phyloP scores from a whole-genome alignment of 2,113 vertebrate genomes.

The Vulpes lagopus region DNA sequence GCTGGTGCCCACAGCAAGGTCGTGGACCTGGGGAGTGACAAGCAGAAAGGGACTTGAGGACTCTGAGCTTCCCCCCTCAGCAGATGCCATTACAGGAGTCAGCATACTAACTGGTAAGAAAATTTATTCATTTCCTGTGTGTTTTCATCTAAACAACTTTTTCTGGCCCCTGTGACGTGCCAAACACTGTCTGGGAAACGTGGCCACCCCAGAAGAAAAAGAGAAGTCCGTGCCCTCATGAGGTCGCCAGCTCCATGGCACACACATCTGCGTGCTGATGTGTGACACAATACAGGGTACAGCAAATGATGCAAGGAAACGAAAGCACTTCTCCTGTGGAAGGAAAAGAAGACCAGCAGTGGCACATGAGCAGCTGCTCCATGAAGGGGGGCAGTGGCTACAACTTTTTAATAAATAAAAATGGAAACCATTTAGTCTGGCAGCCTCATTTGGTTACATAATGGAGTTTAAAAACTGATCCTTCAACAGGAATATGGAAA shows the following conservation, averaged over 20 bases:
- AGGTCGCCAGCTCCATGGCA: fast-evolving
- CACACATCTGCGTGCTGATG: background rate
- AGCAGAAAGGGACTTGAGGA: too few species aligned
- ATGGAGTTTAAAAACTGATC: background rate
- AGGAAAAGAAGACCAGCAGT: background rate
- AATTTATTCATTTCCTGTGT: background rate
- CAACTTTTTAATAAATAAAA: background rate
- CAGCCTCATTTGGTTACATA: background rate
- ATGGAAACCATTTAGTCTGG: fast-evolving
- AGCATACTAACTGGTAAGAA: background rate
- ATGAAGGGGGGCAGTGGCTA: background rate
- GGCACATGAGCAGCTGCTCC: fast-evolving
- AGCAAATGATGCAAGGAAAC: fast-evolving
- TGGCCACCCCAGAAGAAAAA: background rate
- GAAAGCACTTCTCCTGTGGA: background rate
- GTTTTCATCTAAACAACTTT: background rate
- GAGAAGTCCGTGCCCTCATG: background rate
- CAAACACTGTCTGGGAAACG: background rate
- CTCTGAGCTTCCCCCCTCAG: background rate
- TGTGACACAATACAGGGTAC: fast-evolving
- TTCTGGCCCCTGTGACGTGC: background rate
- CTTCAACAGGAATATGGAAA: background rate
- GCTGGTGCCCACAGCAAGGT: fast-evolving
- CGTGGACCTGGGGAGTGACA: fast-evolving
- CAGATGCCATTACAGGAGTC: fast-evolving